Percentiles rank a stretch among this genome's conserved stretches.
Conservation (phyloP, 2,888 invertebrate species). For the Ochropacha duplaris region DNA sequence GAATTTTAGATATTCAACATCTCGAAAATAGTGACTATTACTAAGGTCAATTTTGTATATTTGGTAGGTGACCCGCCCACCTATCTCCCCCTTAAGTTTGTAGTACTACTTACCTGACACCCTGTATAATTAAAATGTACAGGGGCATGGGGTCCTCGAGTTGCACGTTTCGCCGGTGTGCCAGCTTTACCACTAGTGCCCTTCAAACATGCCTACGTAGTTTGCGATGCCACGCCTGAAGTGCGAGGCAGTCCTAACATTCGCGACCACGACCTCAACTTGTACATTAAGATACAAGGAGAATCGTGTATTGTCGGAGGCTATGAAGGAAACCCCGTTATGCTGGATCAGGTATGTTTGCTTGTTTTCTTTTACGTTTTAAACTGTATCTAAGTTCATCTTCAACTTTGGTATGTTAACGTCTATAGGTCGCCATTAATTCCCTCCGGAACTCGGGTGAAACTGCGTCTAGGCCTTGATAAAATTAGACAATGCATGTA, state of each 20-base stretch:
- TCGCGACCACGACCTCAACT: conserved; percentile 91
- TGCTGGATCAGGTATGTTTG: conserved; percentile 86
- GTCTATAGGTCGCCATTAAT: not conserved
- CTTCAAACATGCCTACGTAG: conserved; percentile 94
- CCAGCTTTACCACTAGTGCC: conserved; percentile 89
- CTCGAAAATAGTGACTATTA: no score
- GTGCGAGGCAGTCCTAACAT: conserved; percentile 90
- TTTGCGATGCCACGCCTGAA: conserved; percentile 90
- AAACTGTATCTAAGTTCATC: not conserved
- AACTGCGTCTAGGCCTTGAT: no score
- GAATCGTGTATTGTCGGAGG: conserved; percentile 93
- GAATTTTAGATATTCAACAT: no score
- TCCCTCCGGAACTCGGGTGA: no score
- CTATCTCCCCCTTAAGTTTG: no score
- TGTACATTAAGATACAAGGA: conserved; percentile 93
- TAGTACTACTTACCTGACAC: no score
- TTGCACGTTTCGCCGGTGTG: conserved; percentile 86
- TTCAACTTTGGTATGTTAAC: not conserved
- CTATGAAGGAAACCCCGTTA: conserved; percentile 92
- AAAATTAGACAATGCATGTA: not conserved
- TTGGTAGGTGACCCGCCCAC: no score
- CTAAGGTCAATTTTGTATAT: no score
- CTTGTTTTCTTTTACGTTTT: not conserved
- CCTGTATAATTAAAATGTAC: conserved; percentile 4
- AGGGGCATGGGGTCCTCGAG: conserved; percentile 91